Conservation (phyloP, 2,797 vertebrate species). For the Pogoniulus pusillus region DNA sequence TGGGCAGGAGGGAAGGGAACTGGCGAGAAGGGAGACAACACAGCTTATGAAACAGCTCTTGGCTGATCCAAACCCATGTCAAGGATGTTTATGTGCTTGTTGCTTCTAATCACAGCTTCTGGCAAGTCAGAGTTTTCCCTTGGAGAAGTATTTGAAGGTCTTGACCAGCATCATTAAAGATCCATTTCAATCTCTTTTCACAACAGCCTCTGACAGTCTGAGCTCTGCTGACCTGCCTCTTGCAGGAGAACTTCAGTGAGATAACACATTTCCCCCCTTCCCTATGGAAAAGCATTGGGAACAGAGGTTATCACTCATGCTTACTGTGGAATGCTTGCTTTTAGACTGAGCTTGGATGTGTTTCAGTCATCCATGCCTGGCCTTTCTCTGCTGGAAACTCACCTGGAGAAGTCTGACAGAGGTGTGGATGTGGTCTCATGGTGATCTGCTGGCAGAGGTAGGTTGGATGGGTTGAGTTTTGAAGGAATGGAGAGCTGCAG, state of each 20-base stretch:
- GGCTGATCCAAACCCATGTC: background rate
- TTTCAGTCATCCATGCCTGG: background rate
- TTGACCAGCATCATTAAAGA: background rate
- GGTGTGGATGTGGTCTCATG: background rate
- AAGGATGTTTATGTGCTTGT: slow-evolving; percentile 52
- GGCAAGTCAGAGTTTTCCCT: slow-evolving; percentile 36
- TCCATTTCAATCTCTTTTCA: background rate
- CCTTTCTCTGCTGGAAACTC: background rate
- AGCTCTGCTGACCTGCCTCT: background rate
- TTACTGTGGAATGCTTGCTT: background rate
- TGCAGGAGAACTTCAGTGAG: background rate
- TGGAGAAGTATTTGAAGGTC: slow-evolving; percentile 41
- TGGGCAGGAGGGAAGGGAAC: background rate
- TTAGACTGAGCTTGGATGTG: background rate
- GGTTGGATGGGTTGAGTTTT: background rate
- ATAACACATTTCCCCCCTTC: background rate
- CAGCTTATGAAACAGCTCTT: slow-evolving; percentile 34
- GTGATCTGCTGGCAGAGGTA: no score
- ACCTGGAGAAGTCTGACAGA: rapidly evolving
- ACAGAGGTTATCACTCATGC: rapidly evolving
- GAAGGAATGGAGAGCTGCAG: background rate
- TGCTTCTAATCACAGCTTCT: slow-evolving; percentile 23
- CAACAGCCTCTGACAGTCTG: background rate
- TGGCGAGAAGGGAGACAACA: background rate
- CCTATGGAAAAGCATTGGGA: background rate